phyloP scores from a whole-genome alignment of 2,113 vertebrate genomes.

The Brachypodius melanocephalos region DNA sequence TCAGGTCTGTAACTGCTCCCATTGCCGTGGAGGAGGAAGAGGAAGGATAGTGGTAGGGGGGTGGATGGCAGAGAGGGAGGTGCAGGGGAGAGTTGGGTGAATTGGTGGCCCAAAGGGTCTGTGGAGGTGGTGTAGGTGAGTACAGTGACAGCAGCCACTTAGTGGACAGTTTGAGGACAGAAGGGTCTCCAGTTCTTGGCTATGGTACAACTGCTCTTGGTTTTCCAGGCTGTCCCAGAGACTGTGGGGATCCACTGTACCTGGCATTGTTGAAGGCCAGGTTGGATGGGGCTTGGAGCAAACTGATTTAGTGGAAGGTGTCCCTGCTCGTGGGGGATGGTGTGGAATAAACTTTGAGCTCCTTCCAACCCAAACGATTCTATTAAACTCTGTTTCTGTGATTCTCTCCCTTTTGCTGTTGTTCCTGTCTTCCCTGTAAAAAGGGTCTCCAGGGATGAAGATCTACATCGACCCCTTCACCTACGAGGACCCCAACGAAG shows the following conservation, averaged over 20 bases:
- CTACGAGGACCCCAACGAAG: constrained; percentile 97
- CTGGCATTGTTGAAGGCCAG: neutral
- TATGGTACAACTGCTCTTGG: neutral
- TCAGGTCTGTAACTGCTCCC: neutral
- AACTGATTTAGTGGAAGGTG: neutral
- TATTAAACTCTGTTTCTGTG: neutral
- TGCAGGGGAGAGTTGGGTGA: neutral
- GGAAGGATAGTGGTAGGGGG: neutral
- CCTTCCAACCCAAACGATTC: neutral
- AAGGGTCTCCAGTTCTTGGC: neutral
- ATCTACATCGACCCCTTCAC: constrained; percentile 99
- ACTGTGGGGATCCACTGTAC: neutral
- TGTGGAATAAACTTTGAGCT: neutral
- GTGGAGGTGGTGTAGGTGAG: neutral
- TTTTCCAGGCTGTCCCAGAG: neutral
- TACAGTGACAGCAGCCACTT: neutral
- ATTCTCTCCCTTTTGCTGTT: constrained; percentile 26
- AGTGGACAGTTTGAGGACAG: neutral
- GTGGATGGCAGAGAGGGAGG: neutral
- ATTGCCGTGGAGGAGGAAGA: accelerated
- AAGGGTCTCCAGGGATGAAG: constrained; percentile 98
- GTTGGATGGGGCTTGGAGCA: neutral
- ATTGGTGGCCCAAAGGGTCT: neutral
- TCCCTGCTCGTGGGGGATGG: neutral
- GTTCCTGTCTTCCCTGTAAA: constrained; percentile 35